Base-by-base conservation (phyloP, 2,888 invertebrate species). In the Smittia aterrima region DNA sequence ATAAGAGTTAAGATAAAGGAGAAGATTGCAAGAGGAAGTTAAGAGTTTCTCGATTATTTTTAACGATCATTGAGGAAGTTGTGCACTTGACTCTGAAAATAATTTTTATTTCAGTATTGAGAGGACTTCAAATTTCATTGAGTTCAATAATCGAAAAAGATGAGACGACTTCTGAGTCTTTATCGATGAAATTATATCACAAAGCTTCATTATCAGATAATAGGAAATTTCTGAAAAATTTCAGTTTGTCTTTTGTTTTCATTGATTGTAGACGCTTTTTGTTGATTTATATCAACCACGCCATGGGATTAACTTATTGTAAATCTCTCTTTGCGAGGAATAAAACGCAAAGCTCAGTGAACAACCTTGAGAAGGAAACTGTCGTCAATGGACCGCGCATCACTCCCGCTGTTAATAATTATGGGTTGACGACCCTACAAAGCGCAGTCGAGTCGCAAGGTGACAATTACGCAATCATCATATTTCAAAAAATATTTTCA, bases 241-340 rank as follows among this genome's bases (percentile, higher is more conserved):
- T 47, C 47, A 47, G 47, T 47, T 47, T 11, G 16, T 47, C n/a
- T 47, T 47, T 47, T 47, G 47, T n/a, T 47, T 16, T 2, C 47
- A 47, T 32, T 32, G 32, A 32, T 32, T 32, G 4, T 6, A 32
- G 32, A 32, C 32, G 32, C 32, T 3, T n/a, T n/a, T n/a, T n/a
- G n/a, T n/a, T n/a, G n/a, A 38, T 7, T 38, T 38, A 9, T 4
- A 38, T 38, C 16, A n/a, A 47, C 1, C n/a, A 1, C 13, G 18
- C 1, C 40, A 67, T 67, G 67, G 67, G 67, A 40, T 20, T 40
- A 16, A n/a, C 40, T 9, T 67, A 40, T n/a, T 67, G 67, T 25
- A 67, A 67, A 41, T 24, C 67, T 13, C 20, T 58, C 9, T 58
- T 20, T 13, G 20, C 41, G 9, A 47, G 41, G 11, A 20, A 1